Percentiles rank a stretch among this genome's conserved stretches.
Evolutionary conservation across 2,888 invertebrate genomes (phyloP).

Genomic region (Iselma pallidipennis): DNA sequence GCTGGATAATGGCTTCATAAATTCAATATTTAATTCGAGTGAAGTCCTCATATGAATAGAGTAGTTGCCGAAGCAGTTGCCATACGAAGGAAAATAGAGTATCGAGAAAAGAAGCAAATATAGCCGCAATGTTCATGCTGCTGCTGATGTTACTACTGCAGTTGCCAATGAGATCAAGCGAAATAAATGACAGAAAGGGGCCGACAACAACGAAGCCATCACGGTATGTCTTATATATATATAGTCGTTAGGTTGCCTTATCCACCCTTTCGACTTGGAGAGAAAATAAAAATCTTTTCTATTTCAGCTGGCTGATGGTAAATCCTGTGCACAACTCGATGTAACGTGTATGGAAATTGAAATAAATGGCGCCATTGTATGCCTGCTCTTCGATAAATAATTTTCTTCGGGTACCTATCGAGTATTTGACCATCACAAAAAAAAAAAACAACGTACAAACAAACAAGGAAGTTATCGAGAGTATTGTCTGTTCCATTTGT

Average conservation of each 20-base stretch:
- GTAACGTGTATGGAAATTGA: slow-evolving; percentile 50
- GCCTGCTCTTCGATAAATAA: slow-evolving; percentile 19
- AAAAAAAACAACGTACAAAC: neutral
- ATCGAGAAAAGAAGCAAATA: too few species aligned
- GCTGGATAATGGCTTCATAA: slow-evolving; percentile 48
- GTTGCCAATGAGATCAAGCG: slow-evolving; percentile 41
- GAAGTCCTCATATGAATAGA: slow-evolving; percentile 46
- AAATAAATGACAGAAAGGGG: slow-evolving; percentile 45
- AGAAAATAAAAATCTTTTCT: slow-evolving; percentile 52
- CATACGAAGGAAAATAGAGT: slow-evolving; percentile 18
- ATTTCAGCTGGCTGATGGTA: slow-evolving; percentile 44
- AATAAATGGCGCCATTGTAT: slow-evolving; percentile 44
- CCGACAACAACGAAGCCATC: slow-evolving; percentile 10
- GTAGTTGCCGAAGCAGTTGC: slow-evolving; percentile 42
- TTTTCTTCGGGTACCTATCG: slow-evolving; percentile 12
- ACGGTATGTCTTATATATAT: slow-evolving; percentile 43
- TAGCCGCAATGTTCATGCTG: neutral
- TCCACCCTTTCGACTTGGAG: slow-evolving; percentile 38
- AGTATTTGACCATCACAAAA: slow-evolving; percentile 10
- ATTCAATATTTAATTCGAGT: slow-evolving; percentile 51
- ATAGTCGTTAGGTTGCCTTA: slow-evolving; percentile 44
- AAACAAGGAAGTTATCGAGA: slow-evolving; percentile 27
- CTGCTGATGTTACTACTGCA: slow-evolving; percentile 21
- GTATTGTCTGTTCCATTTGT: slow-evolving; percentile 22
- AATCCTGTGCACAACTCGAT: slow-evolving; percentile 41